phyloP scores from a whole-genome alignment of 2,888 invertebrate genomes.

The Phasia obesa region DNA sequence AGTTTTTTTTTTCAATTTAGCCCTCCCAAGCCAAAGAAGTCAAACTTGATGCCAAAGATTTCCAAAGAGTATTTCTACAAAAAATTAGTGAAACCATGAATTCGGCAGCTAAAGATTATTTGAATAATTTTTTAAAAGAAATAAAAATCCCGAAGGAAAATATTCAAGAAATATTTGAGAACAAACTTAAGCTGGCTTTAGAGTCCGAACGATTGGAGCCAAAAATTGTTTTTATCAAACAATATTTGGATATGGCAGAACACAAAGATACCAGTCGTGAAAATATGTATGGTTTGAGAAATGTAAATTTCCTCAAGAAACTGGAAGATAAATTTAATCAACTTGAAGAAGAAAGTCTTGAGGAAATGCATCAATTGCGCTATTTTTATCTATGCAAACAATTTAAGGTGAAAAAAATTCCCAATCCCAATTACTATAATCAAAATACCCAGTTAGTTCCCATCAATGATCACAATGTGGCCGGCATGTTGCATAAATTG shows the following conservation, averaged over 20 bases:
- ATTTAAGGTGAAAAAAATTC: slow-evolving; percentile 66
- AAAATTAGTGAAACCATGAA: slow-evolving; percentile 58
- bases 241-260: slow-evolving; percentile 74
- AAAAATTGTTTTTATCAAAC: slow-evolving; percentile 77
- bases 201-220: slow-evolving; percentile 67
- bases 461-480: slow-evolving; percentile 73
- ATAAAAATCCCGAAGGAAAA: slow-evolving; percentile 69
- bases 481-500: slow-evolving; percentile 64
- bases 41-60: slow-evolving; percentile 51
- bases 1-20: slow-evolving; percentile 5
- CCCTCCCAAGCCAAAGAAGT: slow-evolving; percentile 18
- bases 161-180: slow-evolving; percentile 68
- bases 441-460: slow-evolving; percentile 54
- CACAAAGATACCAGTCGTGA: slow-evolving; percentile 50
- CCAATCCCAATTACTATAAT: slow-evolving; percentile 30
- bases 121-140: slow-evolving; percentile 74
- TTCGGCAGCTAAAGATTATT: slow-evolving; percentile 52
- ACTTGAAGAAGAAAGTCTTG: slow-evolving; percentile 74
- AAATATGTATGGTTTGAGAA: slow-evolving; percentile 73
- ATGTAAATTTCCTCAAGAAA: slow-evolving; percentile 75
- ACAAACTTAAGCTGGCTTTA: slow-evolving; percentile 67
- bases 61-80: slow-evolving; percentile 66
- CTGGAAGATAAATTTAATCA: slow-evolving; percentile 72
- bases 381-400: slow-evolving; percentile 76
- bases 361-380: slow-evolving; percentile 76